Evolutionary conservation across 92 coral and sea anemone species (phyloP).

Genomic region (Galaxea fascicularis): DNA sequence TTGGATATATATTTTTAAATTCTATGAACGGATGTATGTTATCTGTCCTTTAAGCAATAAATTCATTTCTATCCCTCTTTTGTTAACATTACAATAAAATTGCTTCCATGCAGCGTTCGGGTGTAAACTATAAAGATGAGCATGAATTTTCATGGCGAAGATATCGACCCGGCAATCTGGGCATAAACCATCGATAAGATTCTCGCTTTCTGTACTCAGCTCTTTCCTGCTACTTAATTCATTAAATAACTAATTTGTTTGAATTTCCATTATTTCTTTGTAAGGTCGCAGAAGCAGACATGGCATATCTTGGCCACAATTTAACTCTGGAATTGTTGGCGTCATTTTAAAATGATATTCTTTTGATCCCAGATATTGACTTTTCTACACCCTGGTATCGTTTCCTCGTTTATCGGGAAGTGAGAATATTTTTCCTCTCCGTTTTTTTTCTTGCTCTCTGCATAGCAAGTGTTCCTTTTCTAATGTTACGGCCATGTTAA

Average conservation of each 20-base stretch:
- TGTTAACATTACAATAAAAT: neutral
- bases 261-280: neutral
- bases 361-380: neutral
- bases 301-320: neutral
- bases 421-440: neutral
- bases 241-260: neutral
- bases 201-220: neutral
- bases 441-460: neutral
- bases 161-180: too few relatives aligned
- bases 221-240: neutral
- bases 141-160: neutral
- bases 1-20: neutral
- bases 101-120: neutral
- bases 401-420: neutral
- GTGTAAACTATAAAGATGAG: neutral
- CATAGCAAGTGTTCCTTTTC: neutral
- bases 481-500: neutral
- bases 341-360: neutral
- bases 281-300: neutral
- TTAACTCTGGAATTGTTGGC: neutral
- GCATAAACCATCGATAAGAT: neutral
- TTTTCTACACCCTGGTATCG: neutral
- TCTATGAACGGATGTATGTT: neutral
- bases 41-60: neutral
- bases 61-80: slow-evolving; percentile 13